These are phyloP conservation scores for Buphagus erythrorhynchus DNA, from an alignment of 2,797 vertebrate genomes.

Conservation along the genomic window DNA sequence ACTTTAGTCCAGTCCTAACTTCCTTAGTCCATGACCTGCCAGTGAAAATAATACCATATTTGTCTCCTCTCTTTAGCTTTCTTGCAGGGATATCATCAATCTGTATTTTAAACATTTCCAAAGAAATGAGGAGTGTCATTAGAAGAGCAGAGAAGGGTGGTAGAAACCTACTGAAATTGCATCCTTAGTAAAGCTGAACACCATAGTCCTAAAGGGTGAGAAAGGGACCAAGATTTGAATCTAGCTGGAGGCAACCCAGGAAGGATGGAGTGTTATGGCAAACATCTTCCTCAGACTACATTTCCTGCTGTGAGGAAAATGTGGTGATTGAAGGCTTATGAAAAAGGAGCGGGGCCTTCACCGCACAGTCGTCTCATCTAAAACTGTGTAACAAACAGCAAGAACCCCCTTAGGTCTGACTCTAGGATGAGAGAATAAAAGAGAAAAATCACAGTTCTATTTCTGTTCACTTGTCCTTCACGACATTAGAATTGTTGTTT, in stretches of 20 bases:
- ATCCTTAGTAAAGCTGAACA: neutral
- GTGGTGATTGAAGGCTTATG: neutral
- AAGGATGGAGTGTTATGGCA: neutral
- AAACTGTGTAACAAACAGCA: neutral
- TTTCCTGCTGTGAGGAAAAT: neutral
- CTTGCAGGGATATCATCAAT: neutral
- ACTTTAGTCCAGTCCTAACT: neutral
- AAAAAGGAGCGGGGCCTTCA: neutral
- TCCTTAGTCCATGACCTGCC: neutral
- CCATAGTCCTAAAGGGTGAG: neutral
- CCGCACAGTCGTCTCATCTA: neutral
- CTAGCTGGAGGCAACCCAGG: neutral
- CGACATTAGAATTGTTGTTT: neutral
- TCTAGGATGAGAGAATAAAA: neutral
- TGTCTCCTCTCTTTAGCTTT: neutral
- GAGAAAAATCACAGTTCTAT: conserved; percentile 1
- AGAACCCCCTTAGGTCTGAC: neutral
- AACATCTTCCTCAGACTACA: neutral
- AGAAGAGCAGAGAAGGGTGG: neutral
- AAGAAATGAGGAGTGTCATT: neutral
- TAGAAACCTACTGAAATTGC: neutral
- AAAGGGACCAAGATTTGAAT: neutral
- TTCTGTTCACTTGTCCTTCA: conserved; percentile 19
- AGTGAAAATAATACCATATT: neutral
- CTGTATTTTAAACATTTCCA: neutral